These are phyloP conservation scores for Ivindomyrus marchei DNA, from an alignment of 2,113 vertebrate genomes.

Conservation along the genomic window DNA sequence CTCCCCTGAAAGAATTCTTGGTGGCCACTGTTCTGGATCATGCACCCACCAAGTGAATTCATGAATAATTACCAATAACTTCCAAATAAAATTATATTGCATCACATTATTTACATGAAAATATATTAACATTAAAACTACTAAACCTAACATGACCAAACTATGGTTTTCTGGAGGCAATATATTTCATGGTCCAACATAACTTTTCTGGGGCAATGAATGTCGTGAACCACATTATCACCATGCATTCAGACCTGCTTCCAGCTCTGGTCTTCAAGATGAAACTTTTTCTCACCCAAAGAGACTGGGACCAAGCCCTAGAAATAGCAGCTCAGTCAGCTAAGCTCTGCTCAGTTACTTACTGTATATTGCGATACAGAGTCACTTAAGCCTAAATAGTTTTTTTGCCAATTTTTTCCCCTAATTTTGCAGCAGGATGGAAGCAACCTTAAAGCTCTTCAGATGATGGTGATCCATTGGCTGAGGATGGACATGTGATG, in stretches of 20 bases:
- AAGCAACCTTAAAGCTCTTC: constrained; percentile 57
- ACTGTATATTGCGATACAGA: too few species aligned
- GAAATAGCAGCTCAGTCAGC: constrained; percentile 55
- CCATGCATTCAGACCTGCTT: constrained; percentile 45
- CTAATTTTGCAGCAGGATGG: constrained; percentile 61
- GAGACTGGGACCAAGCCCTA: constrained; percentile 63
- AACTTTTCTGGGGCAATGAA: constrained; percentile 57
- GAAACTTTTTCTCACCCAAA: constrained; percentile 55
- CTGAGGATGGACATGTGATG: constrained; percentile 49
- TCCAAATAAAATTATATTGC: not conserved
- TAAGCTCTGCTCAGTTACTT: not conserved
- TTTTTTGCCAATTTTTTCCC: constrained; percentile 9
- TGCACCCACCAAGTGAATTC: not conserved
- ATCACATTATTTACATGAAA: not conserved
- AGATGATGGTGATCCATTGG: constrained; percentile 50
- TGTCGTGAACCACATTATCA: constrained; percentile 52
- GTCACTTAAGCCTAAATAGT: not conserved
- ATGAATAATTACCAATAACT: not conserved
- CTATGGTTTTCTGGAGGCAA: constrained; percentile 40
- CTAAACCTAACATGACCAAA: not conserved
- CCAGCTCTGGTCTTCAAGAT: constrained; percentile 61
- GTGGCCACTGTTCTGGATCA: not conserved
- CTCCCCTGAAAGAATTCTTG: not conserved
- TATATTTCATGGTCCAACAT: constrained; percentile 56
- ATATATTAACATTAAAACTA: not conserved